Evolutionary conservation across 2,888 invertebrate species (phyloP), one percentile per base, ranked within the genome.

Genomic region (Venusia cambrica): DNA sequence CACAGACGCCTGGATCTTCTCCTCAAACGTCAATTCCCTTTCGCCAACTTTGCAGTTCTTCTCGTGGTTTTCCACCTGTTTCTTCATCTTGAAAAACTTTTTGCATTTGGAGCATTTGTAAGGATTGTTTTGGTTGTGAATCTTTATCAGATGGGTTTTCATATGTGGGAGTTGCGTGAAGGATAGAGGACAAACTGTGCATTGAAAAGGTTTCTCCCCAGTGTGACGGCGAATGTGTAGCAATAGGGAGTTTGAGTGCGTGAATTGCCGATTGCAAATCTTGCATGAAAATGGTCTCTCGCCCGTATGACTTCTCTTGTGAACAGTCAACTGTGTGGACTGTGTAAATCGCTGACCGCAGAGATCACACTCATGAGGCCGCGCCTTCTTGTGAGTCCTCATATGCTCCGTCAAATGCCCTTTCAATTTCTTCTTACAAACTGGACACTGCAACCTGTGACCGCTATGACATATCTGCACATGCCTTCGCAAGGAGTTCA

Each of bases 61-160:
- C 25, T 78, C 75, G 63, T 96, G 95, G 5, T 71, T 74, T 38
- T 93, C 92, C 26, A 95, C 78, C 27, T 94, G 91, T 24, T 84
- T 90, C 73, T 95, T 95, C 13, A 93, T 90, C 62, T 93, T 92
- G 65, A 93, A 94, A 66, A 93, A 94, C 24, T 89, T 85, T 13
- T 90, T 87, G 69, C 96, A 96, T 28, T 90, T 90, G 8, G 85
- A 77, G 64, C 96, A 96, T 62, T 92, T 90, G 62, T 95, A 96
- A 0, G 94, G 93, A 49, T 94, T 92, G 42, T 89, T 89, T 49
- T 93, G 90, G 13, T 93, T 92, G 68, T 96, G 96, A 32, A 96
- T 94, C 57, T 93, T 93, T 42, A 91, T 89, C 94, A 96, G 94
- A 68, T 96, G 96, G 42, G 95, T 94, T 73, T 96, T 96, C 73